Percentiles rank a stretch among this genome's conserved stretches.
Conservation (phyloP, 2,888 invertebrate species). For the Sinhomidia bicolor region DNA sequence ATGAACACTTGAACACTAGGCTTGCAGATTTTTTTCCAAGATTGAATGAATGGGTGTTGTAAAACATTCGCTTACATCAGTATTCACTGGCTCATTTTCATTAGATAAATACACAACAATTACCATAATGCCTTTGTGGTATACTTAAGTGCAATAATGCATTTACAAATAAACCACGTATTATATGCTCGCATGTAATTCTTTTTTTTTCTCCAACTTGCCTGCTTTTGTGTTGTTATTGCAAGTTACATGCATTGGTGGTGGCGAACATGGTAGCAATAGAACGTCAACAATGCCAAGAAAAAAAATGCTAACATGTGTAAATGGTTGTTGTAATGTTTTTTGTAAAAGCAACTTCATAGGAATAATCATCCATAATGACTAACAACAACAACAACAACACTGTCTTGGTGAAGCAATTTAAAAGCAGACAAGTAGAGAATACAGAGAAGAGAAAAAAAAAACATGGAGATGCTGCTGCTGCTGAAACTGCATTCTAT, state of each 20-base stretch:
- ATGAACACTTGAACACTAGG: too few relatives aligned
- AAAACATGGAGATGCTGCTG: slow-evolving; percentile 6
- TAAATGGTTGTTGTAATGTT: slow-evolving; percentile 50
- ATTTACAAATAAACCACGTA: background rate
- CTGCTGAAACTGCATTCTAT: background rate
- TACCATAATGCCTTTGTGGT: slow-evolving; percentile 31
- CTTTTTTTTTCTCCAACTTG: background rate
- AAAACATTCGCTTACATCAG: slow-evolving; percentile 10
- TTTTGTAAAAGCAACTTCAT: slow-evolving; percentile 45
- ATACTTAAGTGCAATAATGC: background rate
- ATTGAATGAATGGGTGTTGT: slow-evolving; percentile 49
- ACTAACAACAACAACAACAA: slow-evolving; percentile 36
- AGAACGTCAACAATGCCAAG: background rate
- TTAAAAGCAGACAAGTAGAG: slow-evolving; percentile 24
- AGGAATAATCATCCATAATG: slow-evolving; percentile 55
- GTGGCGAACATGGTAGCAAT: slow-evolving; percentile 19
- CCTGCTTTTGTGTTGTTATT: too few relatives aligned
- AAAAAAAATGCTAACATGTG: slow-evolving; percentile 51
- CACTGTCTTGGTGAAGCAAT: slow-evolving; percentile 42
- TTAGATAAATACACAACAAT: slow-evolving; percentile 50
- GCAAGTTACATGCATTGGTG: background rate
- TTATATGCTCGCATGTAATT: background rate
- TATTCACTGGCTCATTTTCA: slow-evolving; percentile 35
- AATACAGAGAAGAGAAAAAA: background rate
- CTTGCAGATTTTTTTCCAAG: background rate